These are phyloP conservation scores for Dilophus febrilis DNA, from an alignment of 2,888 invertebrate genomes.

Conservation along the genomic window DNA sequence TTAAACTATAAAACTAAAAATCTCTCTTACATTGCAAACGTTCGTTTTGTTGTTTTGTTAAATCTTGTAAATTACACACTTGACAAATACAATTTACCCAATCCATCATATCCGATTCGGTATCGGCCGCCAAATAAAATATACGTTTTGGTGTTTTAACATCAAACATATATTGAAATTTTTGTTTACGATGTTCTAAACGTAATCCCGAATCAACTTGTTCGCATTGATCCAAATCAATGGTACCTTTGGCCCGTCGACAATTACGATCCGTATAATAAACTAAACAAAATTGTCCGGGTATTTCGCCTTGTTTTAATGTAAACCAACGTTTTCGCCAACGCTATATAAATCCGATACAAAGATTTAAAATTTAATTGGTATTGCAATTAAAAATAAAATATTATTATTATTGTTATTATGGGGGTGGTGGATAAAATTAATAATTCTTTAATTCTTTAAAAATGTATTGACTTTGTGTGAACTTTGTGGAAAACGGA, in stretches of 20 bases:
- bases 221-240: constrained; percentile 91
- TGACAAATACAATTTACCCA: constrained; percentile 92
- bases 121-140: constrained; percentile 85
- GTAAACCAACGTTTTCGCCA: constrained; percentile 94
- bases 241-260: constrained; percentile 71
- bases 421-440: constrained; percentile 9
- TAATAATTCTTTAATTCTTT: too few relatives aligned
- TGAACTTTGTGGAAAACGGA: too few relatives aligned
- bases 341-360: constrained; percentile 63
- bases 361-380: too few relatives aligned
- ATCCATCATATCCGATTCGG: constrained; percentile 80
- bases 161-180: constrained; percentile 73
- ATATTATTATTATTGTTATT: too few relatives aligned
- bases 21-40: constrained; percentile 18
- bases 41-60: constrained; percentile 19
- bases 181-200: constrained; percentile 63
- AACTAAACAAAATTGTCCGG: constrained; percentile 83
- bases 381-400: too few relatives aligned
- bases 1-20: too few relatives aligned
- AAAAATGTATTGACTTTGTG: too few relatives aligned
- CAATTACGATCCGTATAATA: constrained; percentile 82
- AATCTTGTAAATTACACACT: constrained; percentile 69
- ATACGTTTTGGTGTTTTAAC: constrained; percentile 76
- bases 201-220: constrained; percentile 79
- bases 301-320: constrained; percentile 78